A percentile compares a stretch with the other conserved stretches of the same genome.
Evolutionary conservation across 2,888 invertebrate species (phyloP).

Genomic region (Caenorhabditis sp.): DNA sequence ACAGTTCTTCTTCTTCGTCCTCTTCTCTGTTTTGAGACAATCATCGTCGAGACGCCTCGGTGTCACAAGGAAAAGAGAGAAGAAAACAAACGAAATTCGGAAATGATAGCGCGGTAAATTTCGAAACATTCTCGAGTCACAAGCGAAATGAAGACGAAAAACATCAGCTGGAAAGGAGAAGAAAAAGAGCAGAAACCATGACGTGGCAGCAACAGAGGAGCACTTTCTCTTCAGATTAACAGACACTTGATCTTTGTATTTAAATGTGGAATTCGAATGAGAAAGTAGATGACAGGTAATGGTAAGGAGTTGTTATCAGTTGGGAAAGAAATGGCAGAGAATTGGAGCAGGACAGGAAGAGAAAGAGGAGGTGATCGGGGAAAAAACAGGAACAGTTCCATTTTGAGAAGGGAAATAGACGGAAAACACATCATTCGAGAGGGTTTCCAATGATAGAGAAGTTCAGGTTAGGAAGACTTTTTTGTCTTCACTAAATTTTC

Average conservation of each 20-base stretch:
- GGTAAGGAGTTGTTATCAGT: background rate
- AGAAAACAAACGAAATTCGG: constrained; percentile 44
- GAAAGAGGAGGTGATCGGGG: no score
- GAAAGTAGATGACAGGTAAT: background rate
- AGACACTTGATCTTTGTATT: constrained; percentile 44
- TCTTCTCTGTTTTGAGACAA: constrained; percentile 4
- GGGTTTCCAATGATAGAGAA: no score
- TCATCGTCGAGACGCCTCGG: constrained; percentile 6
- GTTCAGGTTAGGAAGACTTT: no score
- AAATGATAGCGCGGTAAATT: constrained; percentile 5
- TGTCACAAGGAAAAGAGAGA: constrained; percentile 16
- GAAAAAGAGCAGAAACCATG: constrained; percentile 49
- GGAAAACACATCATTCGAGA: no score
- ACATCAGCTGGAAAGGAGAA: constrained; percentile 3
- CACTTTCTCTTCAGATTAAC: constrained; percentile 40
- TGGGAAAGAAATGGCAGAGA: constrained; percentile 1
- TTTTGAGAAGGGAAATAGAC: no score
- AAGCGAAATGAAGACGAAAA: no score
- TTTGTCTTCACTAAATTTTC: no score
- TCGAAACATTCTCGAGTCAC: constrained; percentile 15
- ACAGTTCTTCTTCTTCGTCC: background rate
- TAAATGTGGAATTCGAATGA: no score
- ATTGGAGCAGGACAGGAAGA: constrained; percentile 2
- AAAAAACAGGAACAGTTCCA: no score
- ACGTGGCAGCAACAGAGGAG: constrained; percentile 24